phyloP scores from a whole-genome alignment of 2,113 vertebrate genomes.

The Chionis minor region DNA sequence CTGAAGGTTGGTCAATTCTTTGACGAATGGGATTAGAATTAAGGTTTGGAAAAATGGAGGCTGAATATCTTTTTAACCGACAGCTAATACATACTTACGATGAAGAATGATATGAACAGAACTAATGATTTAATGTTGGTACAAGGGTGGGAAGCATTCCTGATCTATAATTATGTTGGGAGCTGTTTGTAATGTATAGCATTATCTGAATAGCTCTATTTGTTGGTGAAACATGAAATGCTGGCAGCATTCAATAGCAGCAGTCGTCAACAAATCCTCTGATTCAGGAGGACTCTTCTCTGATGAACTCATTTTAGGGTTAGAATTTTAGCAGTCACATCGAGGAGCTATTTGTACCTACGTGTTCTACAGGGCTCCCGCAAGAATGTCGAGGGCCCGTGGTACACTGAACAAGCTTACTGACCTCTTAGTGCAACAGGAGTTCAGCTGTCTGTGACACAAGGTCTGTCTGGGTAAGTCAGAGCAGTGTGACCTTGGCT shows the following conservation, averaged over 20 bases:
- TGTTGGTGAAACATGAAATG: not conserved
- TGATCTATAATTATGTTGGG: not conserved
- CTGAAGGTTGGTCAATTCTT: not conserved
- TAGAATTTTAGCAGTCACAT: not conserved
- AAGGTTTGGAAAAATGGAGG: not conserved
- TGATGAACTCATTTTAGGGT: not conserved
- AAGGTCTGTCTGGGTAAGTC: not conserved
- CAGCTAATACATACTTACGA: not conserved
- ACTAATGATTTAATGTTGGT: not conserved
- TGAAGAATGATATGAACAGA: not conserved
- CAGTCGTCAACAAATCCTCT: not conserved
- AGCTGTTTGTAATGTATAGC: not conserved
- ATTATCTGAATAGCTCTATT: not conserved
- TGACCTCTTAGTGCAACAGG: not conserved
- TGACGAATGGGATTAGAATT: not conserved
- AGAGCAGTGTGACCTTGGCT: not conserved
- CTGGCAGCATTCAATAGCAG: not conserved
- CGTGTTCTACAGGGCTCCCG: accelerated
- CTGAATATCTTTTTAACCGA: not conserved
- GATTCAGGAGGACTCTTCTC: not conserved
- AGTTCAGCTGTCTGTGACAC: not conserved
- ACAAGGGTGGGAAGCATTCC: not conserved
- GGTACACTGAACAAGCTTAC: not conserved
- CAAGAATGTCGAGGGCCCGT: not conserved
- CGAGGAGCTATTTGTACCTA: not conserved